Base-by-base conservation (phyloP, 2,888 invertebrate genomes). In the Heliconius ismenius region DNA sequence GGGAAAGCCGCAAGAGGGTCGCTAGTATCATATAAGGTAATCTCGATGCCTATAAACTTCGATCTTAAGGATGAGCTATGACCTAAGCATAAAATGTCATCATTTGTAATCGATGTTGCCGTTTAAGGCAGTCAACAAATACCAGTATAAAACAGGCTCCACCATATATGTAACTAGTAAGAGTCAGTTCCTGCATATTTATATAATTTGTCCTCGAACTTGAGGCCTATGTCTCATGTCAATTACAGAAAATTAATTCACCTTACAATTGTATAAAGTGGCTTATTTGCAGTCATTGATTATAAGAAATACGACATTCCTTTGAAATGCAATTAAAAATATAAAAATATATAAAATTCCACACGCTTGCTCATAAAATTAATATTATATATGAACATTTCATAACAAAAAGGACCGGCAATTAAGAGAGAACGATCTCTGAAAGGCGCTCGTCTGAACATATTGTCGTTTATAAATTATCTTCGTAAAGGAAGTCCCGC, bases 1-100 rank as follows among this genome's bases (percentile, higher is more conserved):
- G n/a, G n/a, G n/a, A n/a, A n/a, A n/a, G n/a, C n/a, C n/a, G n/a
- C n/a, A n/a, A n/a, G n/a, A n/a, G n/a, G n/a, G n/a, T n/a, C n/a
- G n/a, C n/a, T n/a, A n/a, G n/a, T 60, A 58, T 36, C n/a, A 6
- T 1, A 72, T 36, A 54, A 72, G 70, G 60, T 7, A 36, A 72
- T 73, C 26, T 39, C 36, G 18, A 62, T 69, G n/a, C 7, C 49
- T 69, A 54, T n/a, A 54, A 70, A n/a, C 32, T n/a, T 70, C 32
- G 32, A 39, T 72, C 18, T 62, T 60, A 54, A 58, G 21, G 68
- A 75, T 79, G 73, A 79, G 73, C 60, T 67, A 79, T 75, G 74
- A 76, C 24, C 74, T 76, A 69, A 75, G 81, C 63, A 79, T 81
- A 76, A 85, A 86, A 86, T 86, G 84, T 85, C 85, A 85, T 81